Conservation (phyloP, 2,888 invertebrate genomes). For the Drosophila tanythrix region DNA sequence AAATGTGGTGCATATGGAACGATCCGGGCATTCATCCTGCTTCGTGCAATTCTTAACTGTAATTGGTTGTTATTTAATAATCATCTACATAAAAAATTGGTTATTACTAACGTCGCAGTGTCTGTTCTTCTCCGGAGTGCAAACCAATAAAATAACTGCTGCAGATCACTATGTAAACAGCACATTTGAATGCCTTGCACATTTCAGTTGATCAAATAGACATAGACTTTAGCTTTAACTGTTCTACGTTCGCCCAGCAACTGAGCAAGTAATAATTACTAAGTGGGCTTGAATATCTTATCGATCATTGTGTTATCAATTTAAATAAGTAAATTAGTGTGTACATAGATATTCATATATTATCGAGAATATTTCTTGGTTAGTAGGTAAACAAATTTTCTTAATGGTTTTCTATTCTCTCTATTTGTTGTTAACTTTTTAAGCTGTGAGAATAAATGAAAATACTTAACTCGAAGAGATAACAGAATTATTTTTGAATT, state of each 20-base stretch:
- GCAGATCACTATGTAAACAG: constrained; percentile 34
- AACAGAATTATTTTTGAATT: background rate
- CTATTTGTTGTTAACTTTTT: background rate
- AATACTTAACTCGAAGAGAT: background rate
- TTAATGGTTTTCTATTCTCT: background rate
- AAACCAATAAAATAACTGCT: constrained; percentile 24
- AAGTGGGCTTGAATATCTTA: constrained; percentile 29
- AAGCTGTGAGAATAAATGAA: background rate
- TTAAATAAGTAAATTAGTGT: background rate
- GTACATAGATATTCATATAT: background rate
- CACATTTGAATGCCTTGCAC: constrained; percentile 38
- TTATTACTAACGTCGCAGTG: constrained; percentile 30
- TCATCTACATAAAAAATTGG: background rate
- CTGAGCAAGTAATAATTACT: constrained; percentile 11
- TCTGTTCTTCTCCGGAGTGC: constrained; percentile 8
- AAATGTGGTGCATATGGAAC: constrained; percentile 44
- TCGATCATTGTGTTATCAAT: constrained; percentile 34
- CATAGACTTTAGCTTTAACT: constrained; percentile 15
- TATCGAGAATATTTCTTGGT: background rate
- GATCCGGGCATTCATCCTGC: constrained; percentile 39
- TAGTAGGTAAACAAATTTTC: background rate
- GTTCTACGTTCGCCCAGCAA: constrained; percentile 19
- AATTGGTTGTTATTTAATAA: constrained; percentile 5
- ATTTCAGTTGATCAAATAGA: constrained; percentile 33
- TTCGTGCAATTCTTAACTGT: constrained; percentile 42